Base-by-base conservation (phyloP, 2,888 invertebrate genomes). In the Drosophila kambysellisi region DNA sequence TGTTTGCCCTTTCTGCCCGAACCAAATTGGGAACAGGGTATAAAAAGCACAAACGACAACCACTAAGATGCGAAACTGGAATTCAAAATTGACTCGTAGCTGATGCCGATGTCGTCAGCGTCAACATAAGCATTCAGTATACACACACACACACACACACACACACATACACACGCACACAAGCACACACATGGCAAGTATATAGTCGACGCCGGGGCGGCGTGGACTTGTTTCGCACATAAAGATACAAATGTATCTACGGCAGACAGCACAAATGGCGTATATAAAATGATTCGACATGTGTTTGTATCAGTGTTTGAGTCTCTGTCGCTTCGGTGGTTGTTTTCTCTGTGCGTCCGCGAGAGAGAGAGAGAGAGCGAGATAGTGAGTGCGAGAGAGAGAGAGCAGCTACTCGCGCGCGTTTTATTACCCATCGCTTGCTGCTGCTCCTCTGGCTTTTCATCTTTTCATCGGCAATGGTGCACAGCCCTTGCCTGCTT, bases 231-330 rank as follows among this genome's bases (percentile, higher is more conserved):
- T 90, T 83, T 87, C 73, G 89, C 87, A 89, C 83, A 89, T 79
- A 82, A 85, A 88, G 89, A 89, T 90, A 89, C 91, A 89, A 89
- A 89, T 91, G 88, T 89, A 85, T 88, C 89, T 85, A 76, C 80
- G 57, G 76, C 85, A 90, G 79, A 79, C 85, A 81, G 83, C 89
- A 29, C 46, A 90, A 89, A 89, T 88, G 88, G 83, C 86, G 82
- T 88, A 85, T 91, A 89, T 89, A 91, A 91, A 89, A 89, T 91
- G 85, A 89, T 89, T 91, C 83, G 91, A 81, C 79, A 76, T 88
- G 82, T 82, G 81, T 57, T 53, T 68, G 63, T 57, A 32, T 29
- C 30, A 51, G 59, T 56, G 30, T 53, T 43, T 33, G 73, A 29
- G 52, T 72, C 62, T 72, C 62, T 66, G 54, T 59, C 67, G 60